Evolutionary conservation across 2,888 invertebrate species (phyloP).

Genomic region (Aethes cnicana): DNA sequence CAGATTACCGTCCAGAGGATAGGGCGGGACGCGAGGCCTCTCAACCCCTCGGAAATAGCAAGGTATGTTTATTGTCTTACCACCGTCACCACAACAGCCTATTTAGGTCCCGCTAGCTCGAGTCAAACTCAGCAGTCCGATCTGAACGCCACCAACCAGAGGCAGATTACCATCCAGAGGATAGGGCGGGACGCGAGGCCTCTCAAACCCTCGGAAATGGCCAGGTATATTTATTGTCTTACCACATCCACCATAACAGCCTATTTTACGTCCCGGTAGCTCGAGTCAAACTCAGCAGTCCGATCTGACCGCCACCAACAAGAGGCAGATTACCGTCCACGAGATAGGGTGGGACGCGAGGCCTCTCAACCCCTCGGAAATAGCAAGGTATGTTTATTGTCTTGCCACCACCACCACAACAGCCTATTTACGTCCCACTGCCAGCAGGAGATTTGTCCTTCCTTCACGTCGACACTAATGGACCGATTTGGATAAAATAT

Average conservation of each 20-base stretch:
- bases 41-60: slow-evolving; percentile 77
- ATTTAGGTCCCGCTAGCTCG: slow-evolving; percentile 50
- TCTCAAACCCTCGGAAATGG: slow-evolving; percentile 75
- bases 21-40: slow-evolving; percentile 80
- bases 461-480: too few relatives aligned
- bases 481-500: too few relatives aligned
- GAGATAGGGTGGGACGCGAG: slow-evolving; percentile 81
- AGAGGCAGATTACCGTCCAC: slow-evolving; percentile 81
- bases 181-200: slow-evolving; percentile 82
- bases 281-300: slow-evolving; percentile 45
- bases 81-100: background rate
- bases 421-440: slow-evolving; percentile 42
- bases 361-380: slow-evolving; percentile 75
- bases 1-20: slow-evolving; percentile 83
- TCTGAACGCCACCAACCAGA: slow-evolving; percentile 45
- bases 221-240: slow-evolving; percentile 43
- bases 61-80: slow-evolving; percentile 38
- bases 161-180: slow-evolving; percentile 81
- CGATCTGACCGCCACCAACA: slow-evolving; percentile 43
- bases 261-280: slow-evolving; percentile 48
- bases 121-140: slow-evolving; percentile 42
- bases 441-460: too few relatives aligned
- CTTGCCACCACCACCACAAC: background rate
- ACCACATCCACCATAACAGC: background rate
- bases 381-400: slow-evolving; percentile 53